Evolutionary conservation across 2,797 vertebrate genomes (phyloP), one percentile per base, ranked within the genome.

Genomic region (Spheniscus humboldti): DNA sequence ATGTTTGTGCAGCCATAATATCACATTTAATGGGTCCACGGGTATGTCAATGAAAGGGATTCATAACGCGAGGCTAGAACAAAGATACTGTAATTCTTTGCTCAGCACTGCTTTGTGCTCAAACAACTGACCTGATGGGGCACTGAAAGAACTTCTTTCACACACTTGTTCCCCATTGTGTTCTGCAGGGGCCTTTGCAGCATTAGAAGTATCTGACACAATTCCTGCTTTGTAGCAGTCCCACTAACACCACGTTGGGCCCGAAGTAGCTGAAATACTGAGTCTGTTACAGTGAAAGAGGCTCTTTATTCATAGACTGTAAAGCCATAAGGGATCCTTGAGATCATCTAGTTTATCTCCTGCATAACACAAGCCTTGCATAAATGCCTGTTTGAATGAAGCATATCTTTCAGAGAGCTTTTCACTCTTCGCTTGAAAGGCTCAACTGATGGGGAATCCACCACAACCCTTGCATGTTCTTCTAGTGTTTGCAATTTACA

Each of bases 81-180:
- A 91, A 81, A 92, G 90, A 59, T 74, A 79, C 68, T 93, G 76
- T 77, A 93, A 89, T 82, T 94, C 92, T 95, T 93, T 77, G 43
- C 83, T 94, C 89, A 63, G 88, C 72, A 14, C 39, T 30, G 60
- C 59, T 96, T 96, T 94, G 88, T 90, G 86, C 88, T 87, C 67
- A 6, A 77, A 73, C 90, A 41, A 92, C 81, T 71, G 96, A 93
- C 94, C 95, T 94, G 94, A 94, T 88, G 64, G 69, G 79, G 59
- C 68, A 43, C 89, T 96, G 93, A 97, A 96, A 96, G 87, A 86
- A 50, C 77, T 92, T 92, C 93, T 96, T 96, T 97, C 95, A 96
- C 89, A 90, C 87, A 6, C 81, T 94, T 67, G 92, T 94, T 76
- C 73, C 63, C 25, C 79, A 80, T 95, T 95, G 94, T 96, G 85